phyloP scores from a whole-genome alignment of 92 coral and sea anemone species.

The Desmophyllum pertusum region DNA sequence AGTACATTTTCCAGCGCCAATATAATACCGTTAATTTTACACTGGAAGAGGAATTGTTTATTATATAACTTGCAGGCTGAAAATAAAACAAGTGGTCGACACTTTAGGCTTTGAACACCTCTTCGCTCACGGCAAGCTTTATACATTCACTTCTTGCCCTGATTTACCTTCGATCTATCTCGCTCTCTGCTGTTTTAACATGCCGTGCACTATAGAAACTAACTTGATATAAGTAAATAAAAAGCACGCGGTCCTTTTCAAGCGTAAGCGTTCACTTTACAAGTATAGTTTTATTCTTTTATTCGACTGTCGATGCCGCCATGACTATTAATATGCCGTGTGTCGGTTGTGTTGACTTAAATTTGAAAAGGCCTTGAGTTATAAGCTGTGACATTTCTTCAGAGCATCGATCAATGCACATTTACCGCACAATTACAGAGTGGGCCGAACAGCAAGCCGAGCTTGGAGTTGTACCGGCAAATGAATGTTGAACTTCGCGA shows the following conservation, averaged over 20 bases:
- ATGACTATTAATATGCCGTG: conserved; percentile 53
- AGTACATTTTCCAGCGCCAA: conserved; percentile 16
- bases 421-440: conserved; percentile 41
- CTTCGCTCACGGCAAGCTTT: conserved; percentile 2
- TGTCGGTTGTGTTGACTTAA: conserved; percentile 57
- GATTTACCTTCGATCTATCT: not conserved
- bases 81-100: conserved; percentile 8
- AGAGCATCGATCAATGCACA: conserved; percentile 46
- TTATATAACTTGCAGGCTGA: not conserved
- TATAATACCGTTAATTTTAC: conserved; percentile 18
- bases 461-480: conserved; percentile 2
- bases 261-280: conserved; percentile 32
- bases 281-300: conserved; percentile 48
- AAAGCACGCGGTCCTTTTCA: conserved; percentile 50
- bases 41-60: conserved; percentile 14
- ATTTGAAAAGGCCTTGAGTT: conserved; percentile 57
- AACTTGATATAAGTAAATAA: conserved; percentile 48
- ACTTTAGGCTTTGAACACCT: not conserved
- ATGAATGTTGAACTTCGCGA: conserved; percentile 25
- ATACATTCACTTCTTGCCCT: not conserved
- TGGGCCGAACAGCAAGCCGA: conserved; percentile 3
- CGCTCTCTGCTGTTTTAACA: conserved; percentile 14
- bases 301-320: conserved; percentile 61
- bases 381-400: conserved; percentile 50
- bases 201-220: conserved; percentile 22